Base-by-base conservation (phyloP, 2,888 invertebrate genomes). In the Erpobdella octoculata region DNA sequence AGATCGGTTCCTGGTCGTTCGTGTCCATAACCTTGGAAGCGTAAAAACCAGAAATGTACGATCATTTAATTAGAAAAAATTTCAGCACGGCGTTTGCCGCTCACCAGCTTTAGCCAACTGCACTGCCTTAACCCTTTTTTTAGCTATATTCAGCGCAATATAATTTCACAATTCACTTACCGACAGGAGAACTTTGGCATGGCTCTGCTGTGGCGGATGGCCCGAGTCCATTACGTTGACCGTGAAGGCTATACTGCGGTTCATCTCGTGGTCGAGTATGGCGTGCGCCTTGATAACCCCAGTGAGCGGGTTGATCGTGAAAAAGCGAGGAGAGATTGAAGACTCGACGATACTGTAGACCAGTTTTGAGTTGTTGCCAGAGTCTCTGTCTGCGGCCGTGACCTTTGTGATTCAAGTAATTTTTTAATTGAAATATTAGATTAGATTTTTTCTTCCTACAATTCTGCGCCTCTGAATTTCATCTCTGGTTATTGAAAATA, bases 1-100 rank as follows among this genome's bases (percentile, higher is more conserved):
- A 76, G 37, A 31, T 36, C 8, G 76, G 76, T n/a, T 33, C 48
- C 67, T 76, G 74, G 59, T 76, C 76, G 53, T 76, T 76, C 6
- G 72, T 71, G 58, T 76, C 74, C n/a, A 59, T 18, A 74, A 72
- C 36, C 36, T 38, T 15, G 72, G 72, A 8, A 67, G 38, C 6
- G 67, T 28, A 25, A 64, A 68, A 21, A 53, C 58, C 15, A 36
- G 58, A 1, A 71, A 71, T 21, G 37, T 35, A 28, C 73, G 41
- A 1, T 35, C 28, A 31, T 35, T 31, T 62, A 28, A 62, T 31
- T 35, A 62, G 6, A 28, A 62, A 25, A 28, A 62, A 25, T 35
- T 31, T 31, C 62, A 62, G 28, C 62, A 62, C 33, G 31, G 31
- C 6, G 31, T 31, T 28, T 35, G 31, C n/a, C 62, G 8, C 6